Percentiles rank a stretch among this genome's conserved stretches.
Evolutionary conservation across 2,113 vertebrate species (phyloP).

Genomic region (Pseudopodoces humilis): DNA sequence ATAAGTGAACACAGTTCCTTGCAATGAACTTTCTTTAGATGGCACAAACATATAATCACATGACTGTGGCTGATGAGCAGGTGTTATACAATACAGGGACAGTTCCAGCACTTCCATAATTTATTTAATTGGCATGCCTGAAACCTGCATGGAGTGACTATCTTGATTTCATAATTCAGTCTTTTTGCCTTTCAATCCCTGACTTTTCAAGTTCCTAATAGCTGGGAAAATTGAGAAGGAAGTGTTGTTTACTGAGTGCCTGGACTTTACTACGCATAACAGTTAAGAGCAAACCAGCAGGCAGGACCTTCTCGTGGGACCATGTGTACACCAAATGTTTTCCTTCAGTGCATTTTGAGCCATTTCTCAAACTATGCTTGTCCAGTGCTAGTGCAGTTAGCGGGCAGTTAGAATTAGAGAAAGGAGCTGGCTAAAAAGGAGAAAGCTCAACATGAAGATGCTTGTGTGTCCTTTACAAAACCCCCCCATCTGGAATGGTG

Average conservation of each 20-base stretch:
- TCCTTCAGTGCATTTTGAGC: constrained; percentile 16
- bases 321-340: constrained; percentile 16
- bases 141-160: neutral
- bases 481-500: neutral
- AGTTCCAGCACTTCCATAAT: neutral
- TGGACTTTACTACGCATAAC: neutral
- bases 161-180: neutral
- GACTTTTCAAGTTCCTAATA: neutral
- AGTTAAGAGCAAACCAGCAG: neutral
- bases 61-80: neutral
- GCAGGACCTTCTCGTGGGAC: neutral
- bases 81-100: neutral
- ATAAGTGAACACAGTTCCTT: constrained; percentile 7
- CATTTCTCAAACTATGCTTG: constrained; percentile 26
- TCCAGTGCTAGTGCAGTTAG: constrained; percentile 49
- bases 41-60: neutral
- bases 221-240: neutral
- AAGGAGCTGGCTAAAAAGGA: constrained; percentile 20
- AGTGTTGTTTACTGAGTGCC: neutral
- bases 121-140: neutral
- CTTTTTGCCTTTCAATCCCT: neutral
- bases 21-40: neutral
- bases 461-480: constrained; percentile 1
- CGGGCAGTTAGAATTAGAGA: constrained; percentile 30
- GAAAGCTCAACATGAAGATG: neutral